These are phyloP conservation scores for Temnothorax curvispinosus DNA, from an alignment of 1,140 invertebrate genomes.

Conservation along the genomic window DNA sequence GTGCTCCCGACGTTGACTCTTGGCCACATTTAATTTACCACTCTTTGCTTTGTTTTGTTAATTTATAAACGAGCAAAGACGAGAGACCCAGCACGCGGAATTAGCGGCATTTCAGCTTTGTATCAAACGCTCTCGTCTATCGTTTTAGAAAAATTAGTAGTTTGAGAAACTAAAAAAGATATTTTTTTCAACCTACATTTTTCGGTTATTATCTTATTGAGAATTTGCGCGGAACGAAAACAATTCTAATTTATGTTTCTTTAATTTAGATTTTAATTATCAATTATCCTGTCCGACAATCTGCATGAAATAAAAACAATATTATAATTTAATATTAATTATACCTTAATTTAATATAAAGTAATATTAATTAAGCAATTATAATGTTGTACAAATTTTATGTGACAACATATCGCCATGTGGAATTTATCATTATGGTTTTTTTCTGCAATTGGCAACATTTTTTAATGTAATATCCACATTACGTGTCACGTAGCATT, in stretches of 20 bases:
- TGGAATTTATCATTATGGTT: not conserved
- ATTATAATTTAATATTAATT: not conserved
- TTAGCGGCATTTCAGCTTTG: not conserved
- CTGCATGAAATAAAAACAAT: not conserved
- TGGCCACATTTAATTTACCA: not conserved
- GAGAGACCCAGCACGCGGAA: not conserved
- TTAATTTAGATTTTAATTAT: too few relatives aligned
- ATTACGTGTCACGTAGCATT: not conserved
- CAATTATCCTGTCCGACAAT: not conserved
- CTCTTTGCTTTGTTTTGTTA: not conserved
- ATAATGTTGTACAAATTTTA: not conserved
- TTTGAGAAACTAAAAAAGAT: not conserved
- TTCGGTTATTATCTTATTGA: not conserved
- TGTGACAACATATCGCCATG: not conserved
- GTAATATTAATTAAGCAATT: not conserved
- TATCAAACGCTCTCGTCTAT: not conserved
- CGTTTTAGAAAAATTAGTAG: not conserved
- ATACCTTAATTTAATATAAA: not conserved
- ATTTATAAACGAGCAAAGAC: not conserved
- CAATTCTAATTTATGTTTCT: not conserved
- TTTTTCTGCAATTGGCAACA: too few relatives aligned
- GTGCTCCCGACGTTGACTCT: not conserved
- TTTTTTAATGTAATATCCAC: not conserved
- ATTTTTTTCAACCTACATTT: not conserved
- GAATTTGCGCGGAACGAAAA: not conserved